Conservation (phyloP, 1,140 invertebrate genomes). For the Hirudo medicinalis region DNA sequence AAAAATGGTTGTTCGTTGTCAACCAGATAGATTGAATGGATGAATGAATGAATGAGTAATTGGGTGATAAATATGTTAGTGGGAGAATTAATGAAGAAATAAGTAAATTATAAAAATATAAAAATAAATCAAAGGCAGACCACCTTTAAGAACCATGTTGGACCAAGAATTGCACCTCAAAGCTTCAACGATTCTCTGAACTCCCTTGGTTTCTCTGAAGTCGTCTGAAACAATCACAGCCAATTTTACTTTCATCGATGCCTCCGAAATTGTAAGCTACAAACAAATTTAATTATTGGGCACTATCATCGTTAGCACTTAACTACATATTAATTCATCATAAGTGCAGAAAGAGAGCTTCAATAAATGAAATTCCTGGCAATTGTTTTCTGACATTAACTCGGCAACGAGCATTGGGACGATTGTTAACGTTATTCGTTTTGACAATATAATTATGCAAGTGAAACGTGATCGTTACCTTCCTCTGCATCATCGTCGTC, state of each 20-base stretch:
- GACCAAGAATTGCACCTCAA: constrained; percentile 14
- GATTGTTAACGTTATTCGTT: neutral
- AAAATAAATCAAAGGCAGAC: neutral
- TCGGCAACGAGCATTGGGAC: neutral
- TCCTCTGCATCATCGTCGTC: neutral
- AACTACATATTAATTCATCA: no score
- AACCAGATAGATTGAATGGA: no score
- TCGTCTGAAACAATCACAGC: constrained; percentile 12
- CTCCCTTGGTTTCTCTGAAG: constrained; percentile 12
- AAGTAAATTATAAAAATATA: neutral
- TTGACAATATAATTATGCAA: neutral
- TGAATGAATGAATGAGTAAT: neutral
- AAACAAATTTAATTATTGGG: neutral
- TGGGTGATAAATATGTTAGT: neutral
- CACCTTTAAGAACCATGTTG: constrained; percentile 17
- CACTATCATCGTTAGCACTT: no score
- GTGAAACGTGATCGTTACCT: neutral
- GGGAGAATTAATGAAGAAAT: neutral
- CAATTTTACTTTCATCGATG: neutral
- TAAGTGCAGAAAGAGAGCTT: no score
- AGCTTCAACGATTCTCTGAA: constrained; percentile 15
- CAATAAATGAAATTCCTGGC: no score
- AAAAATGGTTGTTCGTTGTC: no score
- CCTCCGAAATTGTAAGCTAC: neutral
- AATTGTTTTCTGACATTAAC: neutral